These are phyloP conservation scores for Panulirus ornatus DNA, from an alignment of 1,140 invertebrate species.

Conservation along the genomic window DNA sequence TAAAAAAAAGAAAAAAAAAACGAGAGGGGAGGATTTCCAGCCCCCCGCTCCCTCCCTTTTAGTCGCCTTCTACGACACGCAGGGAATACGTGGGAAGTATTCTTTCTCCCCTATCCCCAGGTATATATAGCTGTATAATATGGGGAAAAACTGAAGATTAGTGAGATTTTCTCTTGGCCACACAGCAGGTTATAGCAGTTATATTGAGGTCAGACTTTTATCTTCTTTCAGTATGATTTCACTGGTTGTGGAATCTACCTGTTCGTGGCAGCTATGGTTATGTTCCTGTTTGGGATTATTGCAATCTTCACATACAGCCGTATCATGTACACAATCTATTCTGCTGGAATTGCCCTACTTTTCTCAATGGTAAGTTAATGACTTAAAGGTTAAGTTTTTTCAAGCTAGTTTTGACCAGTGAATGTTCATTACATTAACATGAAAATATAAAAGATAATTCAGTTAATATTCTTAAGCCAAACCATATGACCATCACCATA, in stretches of 20 bases:
- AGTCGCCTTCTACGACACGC: too few relatives aligned
- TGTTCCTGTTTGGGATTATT: constrained; percentile 80
- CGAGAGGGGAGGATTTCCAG: too few relatives aligned
- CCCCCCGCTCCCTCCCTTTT: too few relatives aligned
- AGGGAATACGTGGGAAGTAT: too few relatives aligned
- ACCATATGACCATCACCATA: too few relatives aligned
- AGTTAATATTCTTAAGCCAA: not conserved
- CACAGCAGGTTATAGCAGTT: too few relatives aligned
- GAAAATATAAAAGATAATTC: not conserved
- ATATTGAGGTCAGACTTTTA: too few relatives aligned
- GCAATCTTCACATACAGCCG: constrained; percentile 77
- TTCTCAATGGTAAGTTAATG: constrained; percentile 79
- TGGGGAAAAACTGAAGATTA: too few relatives aligned
- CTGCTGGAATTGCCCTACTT: constrained; percentile 80
- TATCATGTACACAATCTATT: constrained; percentile 79
- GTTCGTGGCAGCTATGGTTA: constrained; percentile 79
- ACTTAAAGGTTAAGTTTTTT: not conserved
- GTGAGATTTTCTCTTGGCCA: too few relatives aligned
- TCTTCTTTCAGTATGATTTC: constrained; percentile 81
- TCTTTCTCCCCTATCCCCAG: too few relatives aligned
- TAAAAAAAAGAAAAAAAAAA: too few relatives aligned
- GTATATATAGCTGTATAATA: too few relatives aligned
- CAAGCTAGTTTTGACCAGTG: not conserved
- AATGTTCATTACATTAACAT: not conserved
- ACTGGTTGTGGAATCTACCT: constrained; percentile 81